Base-by-base conservation (phyloP, 2,888 invertebrate species). In the Drosophila subsilvestris region DNA sequence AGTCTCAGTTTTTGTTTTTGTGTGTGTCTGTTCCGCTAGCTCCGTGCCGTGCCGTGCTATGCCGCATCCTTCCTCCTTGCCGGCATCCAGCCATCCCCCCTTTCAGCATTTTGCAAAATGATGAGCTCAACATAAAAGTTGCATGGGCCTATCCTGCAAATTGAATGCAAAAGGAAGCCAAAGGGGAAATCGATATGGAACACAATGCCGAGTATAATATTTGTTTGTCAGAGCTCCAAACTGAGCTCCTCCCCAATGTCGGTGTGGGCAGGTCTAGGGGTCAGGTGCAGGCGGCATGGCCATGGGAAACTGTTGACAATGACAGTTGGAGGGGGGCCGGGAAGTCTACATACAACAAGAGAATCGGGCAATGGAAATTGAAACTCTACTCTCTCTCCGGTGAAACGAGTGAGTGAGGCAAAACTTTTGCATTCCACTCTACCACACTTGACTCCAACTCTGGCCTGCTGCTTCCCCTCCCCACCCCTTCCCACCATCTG, bases 41-140 rank as follows among this genome's bases (percentile, higher is more conserved):
- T 17, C 25, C 49, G n/a, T 20, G 20, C 32, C 45, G 50, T 45
- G 17, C 49, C 29, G 27, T 25, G 25, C 25, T 6, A 6, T 62
- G 20, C 20, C 43, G 43, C 25, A 32, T 3, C 44, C 43, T 44
- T 25, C 10, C 32, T 6, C 1, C 44, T 3, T 17, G 20, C 25
- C 4, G 9, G 2, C n/a, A 14, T 25, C 17, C 7, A 8, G 8
- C 20, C 20, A 1, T 32, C 9, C 25, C n/a, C n/a, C 2, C 17
- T 14, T 10, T 3, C 29, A 60, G 22, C 50, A 58, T 57, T 62
- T 73, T 56, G 63, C 78, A 50, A 60, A 75, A 60, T 75, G 79
- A 79, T 79, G 73, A 76, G 77, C 76, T 79, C 60, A 62, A 61
- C 63, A 78, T 58, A 72, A 78, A 78, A 63, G 32, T 72, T 75